Evolutionary conservation across 2,113 vertebrate species (phyloP).

Genomic region (Callaeas wilsoni): DNA sequence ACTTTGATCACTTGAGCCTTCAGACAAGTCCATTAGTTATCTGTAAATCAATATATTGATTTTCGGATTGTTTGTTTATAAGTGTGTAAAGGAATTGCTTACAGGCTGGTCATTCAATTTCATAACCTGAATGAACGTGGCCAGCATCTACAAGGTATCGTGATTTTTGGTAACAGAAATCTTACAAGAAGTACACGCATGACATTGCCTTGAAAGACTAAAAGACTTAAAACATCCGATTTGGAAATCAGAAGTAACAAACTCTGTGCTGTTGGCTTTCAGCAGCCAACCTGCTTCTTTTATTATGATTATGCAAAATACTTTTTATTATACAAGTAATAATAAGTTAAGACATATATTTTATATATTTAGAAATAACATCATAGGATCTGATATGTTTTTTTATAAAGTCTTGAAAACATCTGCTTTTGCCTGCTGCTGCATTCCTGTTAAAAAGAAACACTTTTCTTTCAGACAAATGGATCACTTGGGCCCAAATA

Average conservation of each 20-base stretch:
- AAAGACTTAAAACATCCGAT: neutral
- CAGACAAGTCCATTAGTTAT: conserved; percentile 12
- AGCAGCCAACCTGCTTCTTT: neutral
- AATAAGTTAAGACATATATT: neutral
- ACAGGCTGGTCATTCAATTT: neutral
- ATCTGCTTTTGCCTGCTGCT: neutral
- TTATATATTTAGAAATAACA: neutral
- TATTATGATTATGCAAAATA: neutral
- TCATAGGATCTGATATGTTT: neutral
- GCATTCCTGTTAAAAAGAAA: neutral
- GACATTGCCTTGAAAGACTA: neutral
- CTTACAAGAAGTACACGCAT: neutral
- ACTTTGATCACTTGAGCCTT: neutral
- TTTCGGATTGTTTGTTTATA: conserved; percentile 39
- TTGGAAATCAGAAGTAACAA: neutral
- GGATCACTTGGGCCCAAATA: neutral
- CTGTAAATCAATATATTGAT: conserved; percentile 25
- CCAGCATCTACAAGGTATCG: neutral
- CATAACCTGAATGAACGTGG: neutral
- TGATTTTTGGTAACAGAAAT: neutral
- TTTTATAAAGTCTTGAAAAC: neutral
- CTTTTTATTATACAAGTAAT: neutral
- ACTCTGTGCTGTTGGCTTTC: neutral
- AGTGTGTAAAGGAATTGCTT: neutral
- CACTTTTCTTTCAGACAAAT: neutral